These are phyloP conservation scores for Branchinecta sandiegonensis DNA, from an alignment of 2,888 invertebrate genomes.

Conservation along the genomic window DNA sequence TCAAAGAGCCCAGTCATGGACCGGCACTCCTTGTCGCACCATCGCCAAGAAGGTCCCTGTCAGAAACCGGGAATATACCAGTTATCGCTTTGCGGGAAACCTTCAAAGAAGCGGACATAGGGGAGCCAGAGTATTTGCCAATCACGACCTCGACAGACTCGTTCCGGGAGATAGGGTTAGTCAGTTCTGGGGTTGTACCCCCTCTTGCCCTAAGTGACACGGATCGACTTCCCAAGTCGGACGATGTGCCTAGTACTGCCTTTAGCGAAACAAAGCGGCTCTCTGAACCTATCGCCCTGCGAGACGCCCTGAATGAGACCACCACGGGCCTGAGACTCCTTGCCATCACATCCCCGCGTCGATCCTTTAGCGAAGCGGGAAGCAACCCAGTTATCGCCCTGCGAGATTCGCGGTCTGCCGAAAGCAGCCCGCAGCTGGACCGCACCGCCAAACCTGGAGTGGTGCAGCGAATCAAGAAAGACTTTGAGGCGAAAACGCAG, in stretches of 20 bases:
- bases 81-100: neutral
- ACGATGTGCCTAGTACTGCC: no score
- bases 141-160: no score
- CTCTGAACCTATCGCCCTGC: no score
- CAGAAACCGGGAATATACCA: neutral
- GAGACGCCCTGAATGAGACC: no score
- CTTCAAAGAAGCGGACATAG: neutral
- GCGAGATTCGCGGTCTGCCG: neutral
- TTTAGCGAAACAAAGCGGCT: no score
- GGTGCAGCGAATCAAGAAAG: slow-evolving; percentile 70
- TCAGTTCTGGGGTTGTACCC: no score
- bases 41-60: neutral
- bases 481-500: slow-evolving; percentile 62
- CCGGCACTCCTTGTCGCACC: neutral
- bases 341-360: neutral
- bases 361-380: neutral
- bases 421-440: slow-evolving; percentile 3
- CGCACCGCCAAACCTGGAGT: slow-evolving; percentile 41
- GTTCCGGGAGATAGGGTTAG: no score
- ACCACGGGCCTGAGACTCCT: neutral
- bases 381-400: neutral
- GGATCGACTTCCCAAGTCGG: no score
- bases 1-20: neutral
- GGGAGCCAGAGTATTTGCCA: neutral
- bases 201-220: no score